Evolutionary conservation across 2,797 vertebrate species (phyloP).

Genomic region (Orestias chungarensis): DNA sequence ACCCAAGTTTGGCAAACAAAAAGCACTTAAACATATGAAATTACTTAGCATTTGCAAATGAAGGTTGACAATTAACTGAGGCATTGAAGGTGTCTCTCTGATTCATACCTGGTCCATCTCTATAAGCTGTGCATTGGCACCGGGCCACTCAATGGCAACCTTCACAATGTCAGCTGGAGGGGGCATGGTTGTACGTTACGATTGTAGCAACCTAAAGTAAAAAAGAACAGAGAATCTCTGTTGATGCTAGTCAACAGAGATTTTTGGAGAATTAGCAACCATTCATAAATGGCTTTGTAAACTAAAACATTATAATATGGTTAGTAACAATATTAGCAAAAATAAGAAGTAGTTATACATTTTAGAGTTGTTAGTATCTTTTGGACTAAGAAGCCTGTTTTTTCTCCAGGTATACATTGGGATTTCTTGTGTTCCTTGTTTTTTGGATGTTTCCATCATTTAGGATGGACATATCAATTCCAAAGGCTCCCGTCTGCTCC

Average conservation of each 20-base stretch:
- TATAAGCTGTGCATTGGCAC: constrained; percentile 95
- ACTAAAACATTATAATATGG: background rate
- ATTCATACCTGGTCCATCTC: constrained; percentile 93
- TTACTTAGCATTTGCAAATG: background rate
- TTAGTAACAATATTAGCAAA: too few relatives aligned
- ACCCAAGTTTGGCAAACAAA: background rate
- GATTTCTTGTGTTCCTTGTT: too few relatives aligned
- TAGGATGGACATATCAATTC: too few relatives aligned
- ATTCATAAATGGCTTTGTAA: background rate
- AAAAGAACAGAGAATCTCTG: background rate
- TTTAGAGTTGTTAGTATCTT: too few relatives aligned
- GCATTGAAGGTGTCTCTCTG: constrained; percentile 2
- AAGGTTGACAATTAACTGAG: background rate
- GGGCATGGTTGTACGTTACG: constrained; percentile 73
- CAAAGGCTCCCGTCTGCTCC: too few relatives aligned
- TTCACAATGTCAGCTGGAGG: constrained; percentile 96
- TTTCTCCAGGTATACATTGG: too few relatives aligned
- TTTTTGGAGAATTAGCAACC: background rate
- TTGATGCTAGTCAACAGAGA: constrained; percentile 5
- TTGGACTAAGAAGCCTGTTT: too few relatives aligned
- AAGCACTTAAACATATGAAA: background rate
- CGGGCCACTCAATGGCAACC: constrained; percentile 98
- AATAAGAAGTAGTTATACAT: too few relatives aligned
- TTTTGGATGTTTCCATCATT: too few relatives aligned
- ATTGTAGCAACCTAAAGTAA: constrained; percentile 29